Evolutionary conservation across 2,113 vertebrate species (phyloP).

Genomic region (Catharus minimus): DNA sequence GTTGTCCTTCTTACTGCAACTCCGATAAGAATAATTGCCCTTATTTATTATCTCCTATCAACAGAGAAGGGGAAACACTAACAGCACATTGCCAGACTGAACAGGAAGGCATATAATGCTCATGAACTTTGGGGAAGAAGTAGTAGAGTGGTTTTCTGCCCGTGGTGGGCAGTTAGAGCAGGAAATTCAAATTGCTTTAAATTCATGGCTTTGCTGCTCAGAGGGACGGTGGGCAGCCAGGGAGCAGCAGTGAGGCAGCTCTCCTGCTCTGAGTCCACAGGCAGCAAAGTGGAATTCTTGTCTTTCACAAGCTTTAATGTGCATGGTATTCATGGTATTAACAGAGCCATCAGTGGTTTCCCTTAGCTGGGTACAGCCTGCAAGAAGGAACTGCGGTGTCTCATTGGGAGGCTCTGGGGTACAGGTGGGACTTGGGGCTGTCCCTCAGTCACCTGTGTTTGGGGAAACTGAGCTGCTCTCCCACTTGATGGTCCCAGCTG

Average conservation of each 20-base stretch:
- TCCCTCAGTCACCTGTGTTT: background rate
- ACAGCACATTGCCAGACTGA: background rate
- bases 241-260: background rate
- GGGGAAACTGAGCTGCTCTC: background rate
- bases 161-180: background rate
- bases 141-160: background rate
- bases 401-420: background rate
- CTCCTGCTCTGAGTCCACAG: background rate
- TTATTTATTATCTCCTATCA: slow-evolving; percentile 40
- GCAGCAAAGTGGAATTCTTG: background rate
- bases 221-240: background rate
- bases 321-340: background rate
- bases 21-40: slow-evolving; percentile 16
- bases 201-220: background rate
- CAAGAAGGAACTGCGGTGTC: background rate
- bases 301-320: background rate
- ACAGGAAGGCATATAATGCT: background rate
- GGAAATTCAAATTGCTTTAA: background rate
- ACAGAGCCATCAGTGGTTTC: background rate
- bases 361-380: background rate
- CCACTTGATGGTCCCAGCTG: background rate
- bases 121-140: background rate
- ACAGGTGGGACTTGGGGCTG: background rate
- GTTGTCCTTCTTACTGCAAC: background rate
- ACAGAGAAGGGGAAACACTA: background rate